Percentiles rank a stretch among this genome's conserved stretches.
Evolutionary conservation across 2,113 vertebrate species (phyloP).

Genomic region (Cephalopterus ornatus): DNA sequence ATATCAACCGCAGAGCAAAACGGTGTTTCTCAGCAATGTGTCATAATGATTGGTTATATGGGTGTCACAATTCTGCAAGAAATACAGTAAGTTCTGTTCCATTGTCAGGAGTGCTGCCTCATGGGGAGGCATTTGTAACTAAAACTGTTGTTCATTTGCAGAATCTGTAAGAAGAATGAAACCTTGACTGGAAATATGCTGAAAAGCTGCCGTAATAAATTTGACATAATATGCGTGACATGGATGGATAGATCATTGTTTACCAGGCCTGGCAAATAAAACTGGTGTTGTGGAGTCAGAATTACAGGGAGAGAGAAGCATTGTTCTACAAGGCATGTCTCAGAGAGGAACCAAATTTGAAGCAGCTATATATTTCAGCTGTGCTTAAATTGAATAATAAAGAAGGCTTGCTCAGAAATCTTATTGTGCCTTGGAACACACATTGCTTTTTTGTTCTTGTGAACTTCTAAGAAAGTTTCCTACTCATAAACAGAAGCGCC

Average conservation of each 20-base stretch:
- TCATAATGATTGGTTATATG: constrained; percentile 61
- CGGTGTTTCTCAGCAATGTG: constrained; percentile 42
- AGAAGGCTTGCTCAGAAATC: constrained; percentile 32
- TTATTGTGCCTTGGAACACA: not conserved
- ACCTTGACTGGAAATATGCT: constrained; percentile 56
- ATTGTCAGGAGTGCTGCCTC: constrained; percentile 50
- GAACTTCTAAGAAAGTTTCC: constrained; percentile 18
- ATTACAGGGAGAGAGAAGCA: constrained; percentile 46
- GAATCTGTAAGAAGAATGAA: constrained; percentile 60
- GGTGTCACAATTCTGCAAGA: constrained; percentile 51
- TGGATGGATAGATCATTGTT: constrained; percentile 62
- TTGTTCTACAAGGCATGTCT: constrained; percentile 49
- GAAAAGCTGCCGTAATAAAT: constrained; percentile 69
- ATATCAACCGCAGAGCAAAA: constrained; percentile 24
- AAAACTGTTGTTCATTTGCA: constrained; percentile 65
- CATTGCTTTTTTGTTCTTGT: not conserved
- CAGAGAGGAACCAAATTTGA: constrained; percentile 35
- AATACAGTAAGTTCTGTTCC: constrained; percentile 49
- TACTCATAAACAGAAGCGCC: not conserved
- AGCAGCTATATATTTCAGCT: constrained; percentile 47
- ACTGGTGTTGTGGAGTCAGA: constrained; percentile 32
- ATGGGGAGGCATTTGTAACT: constrained; percentile 75
- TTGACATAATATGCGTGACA: constrained; percentile 63
- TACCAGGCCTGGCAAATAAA: constrained; percentile 44
- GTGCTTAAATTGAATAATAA: constrained; percentile 53